These are phyloP conservation scores for Lacerta bilineata DNA, from an alignment of 2,797 vertebrate species.

Conservation along the genomic window DNA sequence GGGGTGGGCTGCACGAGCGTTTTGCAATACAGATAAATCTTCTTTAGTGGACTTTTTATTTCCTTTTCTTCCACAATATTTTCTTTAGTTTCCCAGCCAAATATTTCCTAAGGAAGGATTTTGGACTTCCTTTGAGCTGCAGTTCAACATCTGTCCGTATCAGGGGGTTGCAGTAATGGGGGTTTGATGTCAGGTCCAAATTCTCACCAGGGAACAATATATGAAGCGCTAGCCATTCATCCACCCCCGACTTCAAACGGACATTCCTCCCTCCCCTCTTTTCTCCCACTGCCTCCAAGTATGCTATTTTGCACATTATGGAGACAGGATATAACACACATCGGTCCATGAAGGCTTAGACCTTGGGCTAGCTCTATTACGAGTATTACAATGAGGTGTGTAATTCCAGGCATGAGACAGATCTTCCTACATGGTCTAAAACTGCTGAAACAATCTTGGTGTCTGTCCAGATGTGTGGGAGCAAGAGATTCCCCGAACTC, in stretches of 20 bases:
- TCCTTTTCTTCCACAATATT: conserved; percentile 78
- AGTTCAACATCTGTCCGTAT: conserved; percentile 65
- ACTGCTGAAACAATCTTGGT: conserved; percentile 49
- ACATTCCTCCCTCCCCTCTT: conserved; percentile 70
- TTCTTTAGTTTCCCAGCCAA: conserved; percentile 77
- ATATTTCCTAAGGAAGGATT: conserved; percentile 78
- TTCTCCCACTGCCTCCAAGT: conserved; percentile 64
- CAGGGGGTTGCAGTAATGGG: conserved; percentile 76
- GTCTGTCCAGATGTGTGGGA: conserved; percentile 23
- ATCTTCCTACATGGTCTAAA: background rate
- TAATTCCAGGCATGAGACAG: conserved; percentile 20
- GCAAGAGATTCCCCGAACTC: conserved; percentile 23
- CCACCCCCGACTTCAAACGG: conserved; percentile 72
- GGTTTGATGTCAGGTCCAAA: conserved; percentile 79
- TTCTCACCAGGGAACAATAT: conserved; percentile 74
- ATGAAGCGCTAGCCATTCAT: conserved; percentile 64
- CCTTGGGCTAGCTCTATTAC: conserved; percentile 62
- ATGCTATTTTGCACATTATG: conserved; percentile 65
- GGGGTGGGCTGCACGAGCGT: conserved; percentile 67
- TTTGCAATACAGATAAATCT: conserved; percentile 75
- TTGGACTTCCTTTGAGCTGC: conserved; percentile 78
- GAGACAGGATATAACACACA: conserved; percentile 69
- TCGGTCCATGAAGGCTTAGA: conserved; percentile 52
- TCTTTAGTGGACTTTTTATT: conserved; percentile 75
- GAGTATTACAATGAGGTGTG: conserved; percentile 32